Conservation (phyloP, 2,888 invertebrate genomes). For the Steinernema hermaphroditum region DNA sequence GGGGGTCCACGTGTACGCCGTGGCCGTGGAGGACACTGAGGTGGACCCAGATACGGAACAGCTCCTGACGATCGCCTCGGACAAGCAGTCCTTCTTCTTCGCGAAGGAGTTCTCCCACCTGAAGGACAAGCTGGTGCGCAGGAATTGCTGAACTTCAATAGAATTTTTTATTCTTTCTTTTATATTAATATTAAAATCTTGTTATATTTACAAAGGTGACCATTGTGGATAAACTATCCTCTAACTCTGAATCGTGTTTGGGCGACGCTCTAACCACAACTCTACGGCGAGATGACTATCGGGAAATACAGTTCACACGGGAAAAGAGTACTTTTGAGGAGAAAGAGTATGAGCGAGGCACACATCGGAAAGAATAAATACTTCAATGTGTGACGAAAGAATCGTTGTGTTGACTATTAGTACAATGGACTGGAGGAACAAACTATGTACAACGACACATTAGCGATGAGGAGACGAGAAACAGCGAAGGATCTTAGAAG, state of each 20-base stretch:
- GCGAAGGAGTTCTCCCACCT: constrained; percentile 19
- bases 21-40: constrained; percentile 48
- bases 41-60: constrained; percentile 49
- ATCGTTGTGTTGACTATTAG: neutral
- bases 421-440: no score
- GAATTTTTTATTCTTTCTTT: no score
- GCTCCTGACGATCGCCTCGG: constrained; percentile 44
- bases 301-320: constrained; percentile 4
- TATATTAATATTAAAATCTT: constrained; percentile 24
- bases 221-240: constrained; percentile 14
- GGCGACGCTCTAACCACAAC: constrained; percentile 8
- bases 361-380: constrained; percentile 1
- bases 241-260: neutral
- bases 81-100: constrained; percentile 31
- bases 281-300: constrained; percentile 14
- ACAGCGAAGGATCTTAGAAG: constrained; percentile 16
- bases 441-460: neutral
- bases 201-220: constrained; percentile 27
- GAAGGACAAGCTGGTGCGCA: constrained; percentile 16
- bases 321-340: neutral
- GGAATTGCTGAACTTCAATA: constrained; percentile 14
- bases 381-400: neutral
- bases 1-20: constrained; percentile 49
- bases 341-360: neutral
- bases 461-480: neutral